These are phyloP conservation scores for Calypte anna DNA, from an alignment of 2,113 vertebrate genomes.

Conservation along the genomic window DNA sequence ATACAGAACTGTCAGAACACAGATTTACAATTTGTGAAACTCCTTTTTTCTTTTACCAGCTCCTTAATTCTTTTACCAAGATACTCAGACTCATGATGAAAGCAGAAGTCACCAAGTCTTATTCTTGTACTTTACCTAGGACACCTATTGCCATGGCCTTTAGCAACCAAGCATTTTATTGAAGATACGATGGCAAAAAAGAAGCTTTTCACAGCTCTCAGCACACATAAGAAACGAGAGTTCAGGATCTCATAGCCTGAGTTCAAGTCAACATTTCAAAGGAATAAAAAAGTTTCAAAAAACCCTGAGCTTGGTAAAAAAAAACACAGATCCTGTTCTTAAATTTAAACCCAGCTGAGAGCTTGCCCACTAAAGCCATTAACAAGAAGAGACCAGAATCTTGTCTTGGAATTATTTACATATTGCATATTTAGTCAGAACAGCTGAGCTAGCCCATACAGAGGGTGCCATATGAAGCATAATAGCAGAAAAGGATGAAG, in stretches of 20 bases:
- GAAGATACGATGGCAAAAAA: accelerated
- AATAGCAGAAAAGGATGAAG: not conserved
- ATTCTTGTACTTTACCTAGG: not conserved
- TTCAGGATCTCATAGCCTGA: not conserved
- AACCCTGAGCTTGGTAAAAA: not conserved
- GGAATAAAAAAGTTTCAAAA: not conserved
- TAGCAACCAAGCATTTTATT: not conserved
- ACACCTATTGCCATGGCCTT: not conserved
- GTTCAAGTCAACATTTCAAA: not conserved
- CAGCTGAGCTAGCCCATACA: not conserved
- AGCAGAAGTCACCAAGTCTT: not conserved
- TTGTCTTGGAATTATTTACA: not conserved
- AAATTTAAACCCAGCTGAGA: not conserved
- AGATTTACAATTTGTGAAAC: not conserved
- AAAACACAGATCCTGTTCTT: not conserved
- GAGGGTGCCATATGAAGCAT: not conserved
- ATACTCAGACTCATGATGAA: not conserved
- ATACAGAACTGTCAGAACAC: not conserved
- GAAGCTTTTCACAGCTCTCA: not conserved
- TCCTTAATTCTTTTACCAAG: not conserved
- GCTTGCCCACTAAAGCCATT: not conserved
- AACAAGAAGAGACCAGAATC: not conserved
- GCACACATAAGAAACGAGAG: not conserved
- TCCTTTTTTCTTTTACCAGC: not conserved
- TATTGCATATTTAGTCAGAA: not conserved